Percentiles rank a stretch among this genome's conserved stretches.
phyloP scores from a whole-genome alignment of 2,797 vertebrate genomes.

The Amniataba percoides region DNA sequence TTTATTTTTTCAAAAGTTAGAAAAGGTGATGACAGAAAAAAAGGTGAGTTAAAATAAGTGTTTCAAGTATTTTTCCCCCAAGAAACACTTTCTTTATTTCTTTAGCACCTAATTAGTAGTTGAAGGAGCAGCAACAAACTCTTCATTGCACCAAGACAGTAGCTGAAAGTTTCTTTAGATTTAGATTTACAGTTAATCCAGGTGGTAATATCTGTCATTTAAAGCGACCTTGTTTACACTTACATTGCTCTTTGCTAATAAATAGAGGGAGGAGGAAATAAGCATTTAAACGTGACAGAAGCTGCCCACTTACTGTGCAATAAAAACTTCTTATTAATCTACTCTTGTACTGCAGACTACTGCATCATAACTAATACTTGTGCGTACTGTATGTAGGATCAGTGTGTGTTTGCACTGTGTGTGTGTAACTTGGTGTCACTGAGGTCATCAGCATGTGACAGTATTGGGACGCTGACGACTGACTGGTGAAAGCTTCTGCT shows the following conservation, averaged over 20 bases:
- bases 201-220: not conserved
- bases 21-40: not conserved
- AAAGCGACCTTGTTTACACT: no score
- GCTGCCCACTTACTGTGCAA: not conserved
- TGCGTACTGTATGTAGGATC: constrained; percentile 7
- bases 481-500: constrained; percentile 74
- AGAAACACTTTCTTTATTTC: not conserved
- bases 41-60: no score
- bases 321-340: not conserved
- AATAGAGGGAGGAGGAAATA: not conserved
- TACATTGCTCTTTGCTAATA: not conserved
- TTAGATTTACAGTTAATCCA: not conserved
- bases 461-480: constrained; percentile 62
- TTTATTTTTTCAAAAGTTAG: not conserved
- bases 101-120: not conserved
- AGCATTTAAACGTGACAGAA: not conserved
- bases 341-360: not conserved
- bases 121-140: no score
- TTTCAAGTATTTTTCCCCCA: no score
- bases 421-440: constrained; percentile 37
- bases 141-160: no score
- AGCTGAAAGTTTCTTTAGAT: no score
- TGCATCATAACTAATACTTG: not conserved
- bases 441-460: constrained; percentile 57
- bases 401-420: constrained; percentile 27